Evolutionary conservation across 2,797 vertebrate genomes (phyloP).

Genomic region (Spinus pinus): DNA sequence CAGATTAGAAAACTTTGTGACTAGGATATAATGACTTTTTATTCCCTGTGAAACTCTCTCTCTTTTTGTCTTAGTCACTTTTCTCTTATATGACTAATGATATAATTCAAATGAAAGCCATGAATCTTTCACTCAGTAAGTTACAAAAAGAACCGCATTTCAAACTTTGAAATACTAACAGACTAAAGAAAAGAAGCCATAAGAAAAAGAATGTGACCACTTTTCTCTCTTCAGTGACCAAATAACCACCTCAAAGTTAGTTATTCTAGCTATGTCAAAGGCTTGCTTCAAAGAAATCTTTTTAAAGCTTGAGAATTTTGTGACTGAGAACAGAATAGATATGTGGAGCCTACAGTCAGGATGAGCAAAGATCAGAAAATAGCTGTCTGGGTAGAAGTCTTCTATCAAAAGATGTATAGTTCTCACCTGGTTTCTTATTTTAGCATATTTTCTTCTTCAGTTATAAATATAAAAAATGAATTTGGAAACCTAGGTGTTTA

Average conservation of each 20-base stretch:
- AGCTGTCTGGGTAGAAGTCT: background rate
- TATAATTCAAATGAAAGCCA: constrained; percentile 29
- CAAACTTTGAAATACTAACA: constrained; percentile 1
- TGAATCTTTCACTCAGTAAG: constrained; percentile 20
- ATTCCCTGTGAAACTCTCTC: constrained; percentile 7
- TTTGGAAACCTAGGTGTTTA: background rate
- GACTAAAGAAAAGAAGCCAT: background rate
- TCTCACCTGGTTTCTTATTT: background rate
- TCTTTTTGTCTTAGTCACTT: constrained; percentile 32
- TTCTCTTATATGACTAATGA: constrained; percentile 38
- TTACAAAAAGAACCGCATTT: constrained; percentile 15
- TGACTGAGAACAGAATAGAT: background rate
- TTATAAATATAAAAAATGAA: background rate
- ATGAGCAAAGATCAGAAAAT: background rate
- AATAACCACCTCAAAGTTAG: constrained; percentile 34
- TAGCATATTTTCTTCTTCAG: background rate
- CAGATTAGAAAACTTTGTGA: constrained; percentile 22
- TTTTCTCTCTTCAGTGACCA: constrained; percentile 41
- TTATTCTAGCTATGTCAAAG: constrained; percentile 9
- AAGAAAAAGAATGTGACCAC: constrained; percentile 1
- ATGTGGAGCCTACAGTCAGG: background rate
- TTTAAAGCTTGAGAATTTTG: background rate
- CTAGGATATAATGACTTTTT: constrained; percentile 40
- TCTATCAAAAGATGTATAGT: background rate
- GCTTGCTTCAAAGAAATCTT: background rate